Conservation (phyloP, 2,888 invertebrate species). For the Agrotis clavis region DNA sequence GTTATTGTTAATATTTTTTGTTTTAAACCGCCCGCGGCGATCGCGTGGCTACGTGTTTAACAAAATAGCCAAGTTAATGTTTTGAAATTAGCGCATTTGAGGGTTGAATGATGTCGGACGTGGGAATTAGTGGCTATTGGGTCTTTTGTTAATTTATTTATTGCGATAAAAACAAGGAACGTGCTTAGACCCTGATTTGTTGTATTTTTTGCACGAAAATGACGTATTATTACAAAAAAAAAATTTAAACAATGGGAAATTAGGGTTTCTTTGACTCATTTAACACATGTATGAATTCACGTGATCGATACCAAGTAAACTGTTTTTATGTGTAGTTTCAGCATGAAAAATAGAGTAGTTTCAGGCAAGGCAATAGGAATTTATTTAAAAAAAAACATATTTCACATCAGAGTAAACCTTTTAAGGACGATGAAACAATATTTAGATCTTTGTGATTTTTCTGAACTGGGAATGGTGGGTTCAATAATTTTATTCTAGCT, state of each 20-base stretch:
- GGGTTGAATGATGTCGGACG: conserved; percentile 69
- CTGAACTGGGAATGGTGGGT: too few species aligned
- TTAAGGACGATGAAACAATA: too few species aligned
- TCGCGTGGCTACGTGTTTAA: conserved; percentile 83
- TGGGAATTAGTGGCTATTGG: conserved; percentile 73
- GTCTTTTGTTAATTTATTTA: conserved; percentile 58
- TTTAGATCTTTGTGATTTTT: too few species aligned
- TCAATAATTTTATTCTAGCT: too few species aligned
- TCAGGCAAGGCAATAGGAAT: too few species aligned
- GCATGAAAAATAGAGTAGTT: too few species aligned
- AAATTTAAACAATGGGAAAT: background rate
- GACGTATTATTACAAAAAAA: background rate
- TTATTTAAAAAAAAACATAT: too few species aligned
- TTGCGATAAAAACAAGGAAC: conserved; percentile 36
- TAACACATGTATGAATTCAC: too few species aligned
- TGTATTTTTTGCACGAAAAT: conserved; percentile 8
- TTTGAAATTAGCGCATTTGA: conserved; percentile 82
- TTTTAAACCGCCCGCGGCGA: conserved; percentile 81
- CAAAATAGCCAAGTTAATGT: conserved; percentile 81
- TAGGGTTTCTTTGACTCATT: too few species aligned
- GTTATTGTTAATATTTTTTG: conserved; percentile 80
- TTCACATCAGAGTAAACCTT: too few species aligned
- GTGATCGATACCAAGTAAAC: too few species aligned
- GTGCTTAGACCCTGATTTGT: conserved; percentile 30
- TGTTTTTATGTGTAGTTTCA: too few species aligned